Evolutionary conservation across 1,140 invertebrate genomes (phyloP).

Genomic region (Wasmannia auropunctata): DNA sequence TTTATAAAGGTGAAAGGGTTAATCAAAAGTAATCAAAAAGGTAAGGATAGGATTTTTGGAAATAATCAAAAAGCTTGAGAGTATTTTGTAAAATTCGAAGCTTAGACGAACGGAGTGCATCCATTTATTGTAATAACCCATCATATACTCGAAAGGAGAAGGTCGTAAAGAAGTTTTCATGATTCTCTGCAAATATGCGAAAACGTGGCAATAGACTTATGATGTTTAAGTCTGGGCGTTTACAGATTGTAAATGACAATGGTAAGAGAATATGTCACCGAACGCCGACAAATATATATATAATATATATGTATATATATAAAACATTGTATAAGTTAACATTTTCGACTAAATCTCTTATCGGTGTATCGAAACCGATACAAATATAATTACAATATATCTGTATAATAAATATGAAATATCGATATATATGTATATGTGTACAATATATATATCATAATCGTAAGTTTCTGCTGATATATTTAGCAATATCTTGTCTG

Average conservation of each 20-base stretch:
- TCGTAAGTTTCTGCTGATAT: constrained; percentile 58
- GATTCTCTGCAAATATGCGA: constrained; percentile 64
- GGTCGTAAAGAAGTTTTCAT: constrained; percentile 54
- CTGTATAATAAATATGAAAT: constrained; percentile 77
- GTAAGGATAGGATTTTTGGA: neutral
- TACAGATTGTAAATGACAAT: constrained; percentile 63
- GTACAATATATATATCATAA: constrained; percentile 55
- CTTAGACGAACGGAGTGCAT: constrained; percentile 68
- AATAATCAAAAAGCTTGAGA: constrained; percentile 19
- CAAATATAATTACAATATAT: constrained; percentile 75
- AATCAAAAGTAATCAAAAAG: neutral
- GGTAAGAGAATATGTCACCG: constrained; percentile 63
- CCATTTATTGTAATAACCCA: constrained; percentile 68
- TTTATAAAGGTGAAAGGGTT: neutral
- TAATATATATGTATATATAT: constrained; percentile 62
- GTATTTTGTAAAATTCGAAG: constrained; percentile 59
- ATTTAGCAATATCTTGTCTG: constrained; percentile 62
- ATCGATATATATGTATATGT: constrained; percentile 68
- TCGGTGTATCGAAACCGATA: constrained; percentile 70
- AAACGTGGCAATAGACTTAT: constrained; percentile 56
- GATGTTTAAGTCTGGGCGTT: constrained; percentile 33
- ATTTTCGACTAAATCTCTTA: constrained; percentile 68
- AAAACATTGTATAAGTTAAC: constrained; percentile 73
- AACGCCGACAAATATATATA: constrained; percentile 67
- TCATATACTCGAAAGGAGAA: constrained; percentile 70